Base-by-base conservation (phyloP, 2,888 invertebrate genomes). In the Athalia circularis region DNA sequence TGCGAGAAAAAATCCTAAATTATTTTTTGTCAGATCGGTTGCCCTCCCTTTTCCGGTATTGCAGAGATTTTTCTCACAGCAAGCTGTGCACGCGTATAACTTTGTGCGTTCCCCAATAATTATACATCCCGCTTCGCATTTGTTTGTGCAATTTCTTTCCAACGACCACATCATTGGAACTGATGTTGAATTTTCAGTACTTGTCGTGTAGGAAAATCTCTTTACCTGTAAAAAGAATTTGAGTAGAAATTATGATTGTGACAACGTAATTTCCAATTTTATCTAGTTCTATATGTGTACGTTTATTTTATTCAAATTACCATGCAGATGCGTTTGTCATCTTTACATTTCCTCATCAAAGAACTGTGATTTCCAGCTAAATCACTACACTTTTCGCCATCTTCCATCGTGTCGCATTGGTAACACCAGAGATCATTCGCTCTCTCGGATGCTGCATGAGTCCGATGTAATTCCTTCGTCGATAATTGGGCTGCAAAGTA, bases 51-150 rank as follows among this genome's bases (percentile, higher is more conserved):
- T 95, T 13, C 96, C 96, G 59, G 93, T 92, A 89, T 97, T 97
- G 91, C 97, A 97, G 5, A 95, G 92, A 4, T 95, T 94, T 8
- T 93, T 93, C 82, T 94, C 94, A 89, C 97, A 97, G 87, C 97
- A 97, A 0, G 95, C 94, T 0, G 96, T 96, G 89, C 97, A 97
- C 11, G 96, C 96, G 90, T 96, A 96, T 0, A 97, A 91, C 87
- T 97, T 97, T 5, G 96, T 97, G 70, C 97, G 91, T 88, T 97
- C 97, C 0, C 97, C 97, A 82, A 97, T 96, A 72, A 97, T 93
- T 85, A 97, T 96, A 90, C 97, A 97, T 9, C 96, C 97, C 0
- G 96, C 94, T 84, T 97, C 96, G 90, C 97, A 97, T 86, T 94
- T 94, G 84, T 94, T 94, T 0, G 95, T 93, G 88, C 97, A 97